Conservation (phyloP, 1,140 invertebrate species). For the Drosophila kepulauana region DNA sequence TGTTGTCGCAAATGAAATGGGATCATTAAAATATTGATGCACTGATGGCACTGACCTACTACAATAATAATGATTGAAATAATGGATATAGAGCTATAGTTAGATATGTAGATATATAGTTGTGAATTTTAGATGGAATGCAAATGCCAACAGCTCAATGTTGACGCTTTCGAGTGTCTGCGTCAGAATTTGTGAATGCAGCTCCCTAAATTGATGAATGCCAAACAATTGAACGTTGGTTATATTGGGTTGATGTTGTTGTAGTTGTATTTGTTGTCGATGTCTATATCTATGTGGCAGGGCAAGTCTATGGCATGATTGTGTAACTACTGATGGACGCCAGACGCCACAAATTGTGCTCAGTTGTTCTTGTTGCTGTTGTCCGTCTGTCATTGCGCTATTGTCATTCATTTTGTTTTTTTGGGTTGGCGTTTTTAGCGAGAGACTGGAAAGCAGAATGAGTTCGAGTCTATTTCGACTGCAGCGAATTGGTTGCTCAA, state of each 20-base stretch:
- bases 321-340: conserved; percentile 72
- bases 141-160: conserved; percentile 27
- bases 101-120: conserved; percentile 10
- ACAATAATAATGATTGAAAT: conserved; percentile 32
- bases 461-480: conserved; percentile 40
- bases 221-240: conserved; percentile 68
- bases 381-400: conserved; percentile 33
- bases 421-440: conserved; percentile 22
- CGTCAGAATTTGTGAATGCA: conserved; percentile 63
- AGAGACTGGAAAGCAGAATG: conserved; percentile 4
- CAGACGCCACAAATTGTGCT: conserved; percentile 61
- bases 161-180: conserved; percentile 63
- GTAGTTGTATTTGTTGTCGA: not conserved
- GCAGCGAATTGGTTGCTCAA: conserved; percentile 48
- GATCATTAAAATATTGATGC: conserved; percentile 42
- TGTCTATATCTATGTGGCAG: not conserved
- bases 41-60: conserved; percentile 47
- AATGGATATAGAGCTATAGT: conserved; percentile 13
- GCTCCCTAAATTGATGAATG: conserved; percentile 75
- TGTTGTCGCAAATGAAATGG: conserved; percentile 23
- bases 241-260: conserved; percentile 17
- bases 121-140: conserved; percentile 39
- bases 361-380: conserved; percentile 53
- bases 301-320: conserved; percentile 12
- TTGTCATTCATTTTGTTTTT: conserved; percentile 32